A percentile compares a stretch with the other conserved stretches of the same genome.
These are phyloP conservation scores for Kryphioiulus occultus DNA, from an alignment of 2,888 invertebrate genomes.

Conservation along the genomic window DNA sequence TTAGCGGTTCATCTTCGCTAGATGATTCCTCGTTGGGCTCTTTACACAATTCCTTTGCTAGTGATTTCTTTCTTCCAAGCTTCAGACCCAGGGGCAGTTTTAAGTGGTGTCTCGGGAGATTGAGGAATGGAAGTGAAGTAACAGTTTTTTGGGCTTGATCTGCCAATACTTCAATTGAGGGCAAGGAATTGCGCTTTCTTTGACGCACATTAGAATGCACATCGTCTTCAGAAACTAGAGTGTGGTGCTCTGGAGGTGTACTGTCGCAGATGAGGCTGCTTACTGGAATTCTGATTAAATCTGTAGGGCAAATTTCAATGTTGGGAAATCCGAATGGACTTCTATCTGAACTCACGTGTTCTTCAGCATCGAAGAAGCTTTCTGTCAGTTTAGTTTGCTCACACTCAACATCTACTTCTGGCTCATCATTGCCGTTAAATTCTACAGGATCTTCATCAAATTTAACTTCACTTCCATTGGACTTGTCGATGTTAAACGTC, in stretches of 20 bases:
- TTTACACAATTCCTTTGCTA: not conserved
- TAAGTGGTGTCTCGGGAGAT: constrained; percentile 31
- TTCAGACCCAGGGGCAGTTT: constrained; percentile 45
- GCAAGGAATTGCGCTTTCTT: constrained; percentile 23
- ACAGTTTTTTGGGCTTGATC: constrained; percentile 37
- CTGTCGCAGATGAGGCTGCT: constrained; percentile 17
- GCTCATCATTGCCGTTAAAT: not conserved
- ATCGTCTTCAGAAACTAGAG: not conserved
- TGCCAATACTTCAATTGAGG: constrained; percentile 29
- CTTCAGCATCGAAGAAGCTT: not conserved
- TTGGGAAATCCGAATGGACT: not conserved
- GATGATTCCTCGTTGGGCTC: constrained; percentile 41
- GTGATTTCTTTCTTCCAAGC: constrained; percentile 17
- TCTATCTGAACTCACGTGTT: not conserved
- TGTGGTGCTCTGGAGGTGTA: not conserved
- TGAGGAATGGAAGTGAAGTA: constrained; percentile 41
- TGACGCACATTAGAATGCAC: not conserved
- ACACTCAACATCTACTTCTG: not conserved
- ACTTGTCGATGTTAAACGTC: constrained; percentile 38
- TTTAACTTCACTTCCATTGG: not conserved
- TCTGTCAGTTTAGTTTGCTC: not conserved
- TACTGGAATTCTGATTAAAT: constrained; percentile 48
- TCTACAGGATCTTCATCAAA: not conserved
- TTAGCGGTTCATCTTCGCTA: constrained; percentile 47
- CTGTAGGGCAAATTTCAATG: constrained; percentile 22